Conservation (phyloP, 1,140 invertebrate species). For the Trachelipus rathkii region DNA sequence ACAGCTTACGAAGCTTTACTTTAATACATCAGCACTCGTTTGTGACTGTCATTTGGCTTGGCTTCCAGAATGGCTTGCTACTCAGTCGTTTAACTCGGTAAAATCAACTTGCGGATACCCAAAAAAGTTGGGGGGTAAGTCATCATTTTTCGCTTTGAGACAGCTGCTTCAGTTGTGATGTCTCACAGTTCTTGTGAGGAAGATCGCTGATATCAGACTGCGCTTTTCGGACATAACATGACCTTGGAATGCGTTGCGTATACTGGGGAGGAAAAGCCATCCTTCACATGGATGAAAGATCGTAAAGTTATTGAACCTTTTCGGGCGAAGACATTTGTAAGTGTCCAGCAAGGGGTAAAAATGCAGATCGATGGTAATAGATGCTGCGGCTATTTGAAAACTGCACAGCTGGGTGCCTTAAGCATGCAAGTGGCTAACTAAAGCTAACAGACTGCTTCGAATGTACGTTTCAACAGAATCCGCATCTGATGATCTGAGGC, state of each 20-base stretch:
- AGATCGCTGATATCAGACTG: slow-evolving; percentile 72
- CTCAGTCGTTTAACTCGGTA: slow-evolving; percentile 66
- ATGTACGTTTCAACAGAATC: no score
- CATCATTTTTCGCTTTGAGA: slow-evolving; percentile 29
- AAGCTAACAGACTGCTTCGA: no score
- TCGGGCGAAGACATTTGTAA: slow-evolving; percentile 28
- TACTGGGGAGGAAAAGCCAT: slow-evolving; percentile 58
- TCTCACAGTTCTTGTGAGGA: no score
- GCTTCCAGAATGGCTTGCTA: slow-evolving; percentile 53
- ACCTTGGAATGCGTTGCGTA: slow-evolving; percentile 74
- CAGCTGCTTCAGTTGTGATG: slow-evolving; percentile 51
- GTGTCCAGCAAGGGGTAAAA: slow-evolving; percentile 28
- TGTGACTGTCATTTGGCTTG: slow-evolving; percentile 42
- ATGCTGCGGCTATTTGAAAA: no score
- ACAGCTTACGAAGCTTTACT: slow-evolving; percentile 61
- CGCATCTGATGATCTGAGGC: no score
- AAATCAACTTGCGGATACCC: slow-evolving; percentile 57
- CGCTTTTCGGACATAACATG: slow-evolving; percentile 77
- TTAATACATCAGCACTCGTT: slow-evolving; percentile 41
- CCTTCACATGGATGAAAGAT: slow-evolving; percentile 40
- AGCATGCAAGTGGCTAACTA: no score
- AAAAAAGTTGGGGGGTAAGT: slow-evolving; percentile 21
- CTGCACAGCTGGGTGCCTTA: no score
- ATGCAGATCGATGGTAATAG: no score
- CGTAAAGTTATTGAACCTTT: slow-evolving; percentile 35